phyloP scores from a whole-genome alignment of 2,113 vertebrate species.

The Neodon shergylaensis region DNA sequence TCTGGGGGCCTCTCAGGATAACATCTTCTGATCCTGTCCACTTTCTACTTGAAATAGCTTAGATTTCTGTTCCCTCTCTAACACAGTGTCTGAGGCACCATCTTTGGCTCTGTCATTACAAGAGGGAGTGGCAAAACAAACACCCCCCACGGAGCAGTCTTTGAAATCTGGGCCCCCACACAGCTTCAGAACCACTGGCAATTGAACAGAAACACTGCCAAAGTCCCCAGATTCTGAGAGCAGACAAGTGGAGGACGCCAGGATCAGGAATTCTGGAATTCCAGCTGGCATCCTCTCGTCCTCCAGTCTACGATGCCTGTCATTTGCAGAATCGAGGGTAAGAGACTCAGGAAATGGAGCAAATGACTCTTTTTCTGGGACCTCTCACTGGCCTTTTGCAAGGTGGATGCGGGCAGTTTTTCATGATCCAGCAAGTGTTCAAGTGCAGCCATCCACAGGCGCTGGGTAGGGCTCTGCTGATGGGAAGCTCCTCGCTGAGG shows the following conservation, averaged over 20 bases:
- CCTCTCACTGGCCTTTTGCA: not conserved
- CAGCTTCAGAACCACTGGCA: not conserved
- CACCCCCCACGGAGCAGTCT: not conserved
- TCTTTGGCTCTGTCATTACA: not conserved
- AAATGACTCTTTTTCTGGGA: not conserved
- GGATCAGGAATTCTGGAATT: not conserved
- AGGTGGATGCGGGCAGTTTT: too few relatives aligned
- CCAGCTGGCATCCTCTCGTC: too few relatives aligned
- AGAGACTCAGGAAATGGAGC: not conserved
- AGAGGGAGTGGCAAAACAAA: not conserved
- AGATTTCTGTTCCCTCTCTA: not conserved
- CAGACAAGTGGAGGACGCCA: too few relatives aligned
- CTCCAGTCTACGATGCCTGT: not conserved
- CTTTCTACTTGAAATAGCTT: not conserved
- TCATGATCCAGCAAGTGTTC: not conserved
- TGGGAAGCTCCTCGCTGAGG: too few relatives aligned
- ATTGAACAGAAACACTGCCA: rapidly evolving
- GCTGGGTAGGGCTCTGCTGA: not conserved
- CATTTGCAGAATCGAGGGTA: not conserved
- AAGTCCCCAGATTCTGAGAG: not conserved
- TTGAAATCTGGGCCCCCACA: not conserved
- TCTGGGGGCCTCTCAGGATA: rapidly evolving
- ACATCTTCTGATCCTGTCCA: not conserved
- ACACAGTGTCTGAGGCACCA: not conserved
- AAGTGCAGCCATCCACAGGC: rapidly evolving